Conservation (phyloP, 2,888 invertebrate genomes). For the Pherbina coryleti region DNA sequence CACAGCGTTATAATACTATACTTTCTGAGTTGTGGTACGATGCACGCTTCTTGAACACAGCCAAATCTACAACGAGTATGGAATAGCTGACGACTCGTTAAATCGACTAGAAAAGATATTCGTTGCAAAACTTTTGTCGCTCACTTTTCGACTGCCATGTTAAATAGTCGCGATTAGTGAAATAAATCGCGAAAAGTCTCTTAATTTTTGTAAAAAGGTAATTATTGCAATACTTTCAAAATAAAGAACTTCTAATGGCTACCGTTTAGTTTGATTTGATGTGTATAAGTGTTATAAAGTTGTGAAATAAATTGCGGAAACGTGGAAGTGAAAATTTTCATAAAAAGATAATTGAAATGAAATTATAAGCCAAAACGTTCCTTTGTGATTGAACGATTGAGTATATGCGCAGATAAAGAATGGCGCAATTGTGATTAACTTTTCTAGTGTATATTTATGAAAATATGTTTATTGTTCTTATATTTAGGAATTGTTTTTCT, state of each 20-base stretch:
- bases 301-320: slow-evolving; percentile 27
- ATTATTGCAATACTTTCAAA: slow-evolving; percentile 46
- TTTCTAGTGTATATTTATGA: not conserved
- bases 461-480: not conserved
- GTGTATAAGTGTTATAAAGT: no score
- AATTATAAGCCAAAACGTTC: slow-evolving; percentile 19
- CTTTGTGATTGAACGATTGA: slow-evolving; percentile 22
- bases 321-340: slow-evolving; percentile 42
- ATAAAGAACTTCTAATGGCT: slow-evolving; percentile 19
- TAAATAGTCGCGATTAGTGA: slow-evolving; percentile 57
- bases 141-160: slow-evolving; percentile 57
- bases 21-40: no score
- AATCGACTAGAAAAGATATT: not conserved
- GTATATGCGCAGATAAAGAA: slow-evolving; percentile 34
- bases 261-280: no score
- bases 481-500: not conserved
- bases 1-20: no score
- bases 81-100: not conserved
- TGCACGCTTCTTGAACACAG: no score
- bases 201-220: slow-evolving; percentile 58
- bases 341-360: slow-evolving; percentile 46
- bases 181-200: slow-evolving; percentile 55
- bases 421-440: slow-evolving; percentile 49
- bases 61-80: no score
- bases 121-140: slow-evolving; percentile 18